A percentile compares a stretch with the other conserved stretches of the same genome.
Conservation (phyloP, 37 sponge, comb jelly and placozoan genomes). For the Ianthella basta region DNA sequence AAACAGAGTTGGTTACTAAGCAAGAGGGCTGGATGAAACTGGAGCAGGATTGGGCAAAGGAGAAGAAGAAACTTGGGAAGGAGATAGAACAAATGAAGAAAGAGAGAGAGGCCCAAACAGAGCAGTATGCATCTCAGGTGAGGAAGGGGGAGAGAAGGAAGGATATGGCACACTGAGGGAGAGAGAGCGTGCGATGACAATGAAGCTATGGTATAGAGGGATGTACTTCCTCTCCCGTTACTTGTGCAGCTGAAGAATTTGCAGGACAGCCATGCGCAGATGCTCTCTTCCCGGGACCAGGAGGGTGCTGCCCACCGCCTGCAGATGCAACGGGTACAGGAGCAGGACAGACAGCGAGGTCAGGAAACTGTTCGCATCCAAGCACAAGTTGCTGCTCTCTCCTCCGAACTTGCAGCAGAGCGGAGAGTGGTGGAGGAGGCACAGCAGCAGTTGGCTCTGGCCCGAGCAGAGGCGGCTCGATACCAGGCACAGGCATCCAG, state of each 20-base stretch:
- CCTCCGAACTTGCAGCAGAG: constrained; percentile 79
- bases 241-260: constrained; percentile 26
- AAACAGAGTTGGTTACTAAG: not conserved
- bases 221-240: not conserved
- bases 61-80: not conserved
- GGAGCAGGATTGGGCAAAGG: not conserved
- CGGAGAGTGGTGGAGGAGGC: constrained; percentile 57
- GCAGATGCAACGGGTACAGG: constrained; percentile 50
- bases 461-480: constrained; percentile 49
- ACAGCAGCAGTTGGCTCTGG: constrained; percentile 43
- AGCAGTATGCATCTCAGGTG: constrained; percentile 2
- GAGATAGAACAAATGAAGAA: not conserved
- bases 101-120: not conserved
- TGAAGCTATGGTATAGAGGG: no score
- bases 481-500: constrained; percentile 58
- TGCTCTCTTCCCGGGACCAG: constrained; percentile 51
- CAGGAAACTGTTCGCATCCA: constrained; percentile 72
- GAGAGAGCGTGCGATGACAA: no score
- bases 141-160: not conserved
- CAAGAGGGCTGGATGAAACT: not conserved
- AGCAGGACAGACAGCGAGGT: constrained; percentile 35
- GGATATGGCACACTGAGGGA: no score
- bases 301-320: constrained; percentile 47
- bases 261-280: constrained; percentile 47
- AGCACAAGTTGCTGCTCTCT: constrained; percentile 61